Base-by-base conservation (phyloP, 2,113 vertebrate species). In the Chaetodon trifascialis region DNA sequence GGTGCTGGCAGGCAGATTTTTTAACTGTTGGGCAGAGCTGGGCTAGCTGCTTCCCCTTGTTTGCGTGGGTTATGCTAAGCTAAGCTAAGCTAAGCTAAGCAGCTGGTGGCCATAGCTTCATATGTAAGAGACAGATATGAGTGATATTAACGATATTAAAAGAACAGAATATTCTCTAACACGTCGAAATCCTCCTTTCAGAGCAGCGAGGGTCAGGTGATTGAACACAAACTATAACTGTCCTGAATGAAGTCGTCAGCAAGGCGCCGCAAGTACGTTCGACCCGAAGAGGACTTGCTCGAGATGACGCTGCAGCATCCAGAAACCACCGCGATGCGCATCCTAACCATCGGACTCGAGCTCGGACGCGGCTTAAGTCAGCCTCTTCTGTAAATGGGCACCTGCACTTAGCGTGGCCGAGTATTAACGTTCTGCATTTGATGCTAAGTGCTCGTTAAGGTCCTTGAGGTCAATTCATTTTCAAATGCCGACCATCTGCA, bases 401-500 rank as follows among this genome's bases (percentile, higher is more conserved):
- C 76, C 80, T 85, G 84, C 88, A 89, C 90, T 92, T 89, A 92
- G 77, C 11, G 71, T 70, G 73, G 76, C 82, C 11, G 6, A 60
- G 71, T 86, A 88, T 86, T 79, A 86, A 83, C 68, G 51, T 67
- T 68, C 68, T 82, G 71, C 82, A 52, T 68, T 74, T 80, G 69
- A 89, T 80, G 87, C 85, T 89, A 69, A 92, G 90, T 91, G 89
- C 91, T 88, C 47, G 49, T 80, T 80, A 74, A 72, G 86, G 85
- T 90, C 85, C 78, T 88, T 70, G 72, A 87, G 91, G 83, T 93
- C 89, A 90, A 86, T 82, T 85, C 73, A 79, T 88, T 91, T 89
- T 86, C 63, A 25, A 84, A 88, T 82, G 86, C 87, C 79, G 52
- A 66, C 71, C 81, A 62, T 78, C 38, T 71, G 81, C 90, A 63